phyloP scores from a whole-genome alignment of 2,113 vertebrate species.

The Felis catus region DNA sequence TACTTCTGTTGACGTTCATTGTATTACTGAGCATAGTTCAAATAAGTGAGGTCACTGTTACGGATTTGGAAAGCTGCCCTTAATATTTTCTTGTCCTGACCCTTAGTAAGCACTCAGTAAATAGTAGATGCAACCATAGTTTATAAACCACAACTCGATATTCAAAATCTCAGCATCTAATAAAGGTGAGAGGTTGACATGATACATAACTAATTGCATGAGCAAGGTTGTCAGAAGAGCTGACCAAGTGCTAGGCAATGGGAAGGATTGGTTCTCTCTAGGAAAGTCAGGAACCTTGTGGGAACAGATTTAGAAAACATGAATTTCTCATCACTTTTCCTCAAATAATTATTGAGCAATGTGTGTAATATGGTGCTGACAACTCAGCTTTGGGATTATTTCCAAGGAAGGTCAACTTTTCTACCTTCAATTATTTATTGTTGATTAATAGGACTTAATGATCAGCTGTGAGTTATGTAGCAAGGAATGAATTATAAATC shows the following conservation, averaged over 20 bases:
- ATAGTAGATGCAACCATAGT: background rate
- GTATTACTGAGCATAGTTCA: too few species aligned
- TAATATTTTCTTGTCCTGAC: too few species aligned
- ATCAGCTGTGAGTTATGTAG: background rate
- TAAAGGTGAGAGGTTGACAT: background rate
- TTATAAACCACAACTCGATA: background rate
- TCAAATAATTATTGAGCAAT: background rate
- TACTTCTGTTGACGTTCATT: too few species aligned
- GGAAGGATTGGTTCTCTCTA: background rate
- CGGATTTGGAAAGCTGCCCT: too few species aligned
- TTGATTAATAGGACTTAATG: background rate
- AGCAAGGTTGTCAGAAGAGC: background rate
- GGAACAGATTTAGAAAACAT: background rate
- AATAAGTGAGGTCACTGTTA: too few species aligned
- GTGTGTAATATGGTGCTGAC: background rate
- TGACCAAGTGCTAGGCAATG: background rate
- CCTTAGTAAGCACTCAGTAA: background rate
- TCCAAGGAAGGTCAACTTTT: background rate
- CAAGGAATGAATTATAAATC: background rate
- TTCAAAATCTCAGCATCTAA: background rate
- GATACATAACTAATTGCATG: background rate
- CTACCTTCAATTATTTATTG: background rate
- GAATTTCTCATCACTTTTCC: background rate
- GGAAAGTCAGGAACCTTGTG: background rate
- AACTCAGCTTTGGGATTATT: background rate